A percentile compares a stretch with the other conserved stretches of the same genome.
These are phyloP conservation scores for Acanthurus tractus DNA, from an alignment of 2,797 vertebrate genomes.

Conservation along the genomic window DNA sequence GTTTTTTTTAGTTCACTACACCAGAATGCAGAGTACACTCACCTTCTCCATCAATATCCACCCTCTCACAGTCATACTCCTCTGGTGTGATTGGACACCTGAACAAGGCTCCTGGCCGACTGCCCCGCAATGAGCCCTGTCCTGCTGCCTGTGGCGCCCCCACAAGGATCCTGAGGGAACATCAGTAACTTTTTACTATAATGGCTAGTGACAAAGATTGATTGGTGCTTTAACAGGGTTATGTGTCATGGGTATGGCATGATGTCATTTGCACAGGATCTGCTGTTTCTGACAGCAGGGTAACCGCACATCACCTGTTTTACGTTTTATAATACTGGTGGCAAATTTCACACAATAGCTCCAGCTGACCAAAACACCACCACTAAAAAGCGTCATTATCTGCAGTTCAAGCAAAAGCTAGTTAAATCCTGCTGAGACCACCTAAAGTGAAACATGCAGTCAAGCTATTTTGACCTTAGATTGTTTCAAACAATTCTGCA, in stretches of 20 bases:
- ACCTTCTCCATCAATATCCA: constrained; percentile 93
- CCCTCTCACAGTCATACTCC: constrained; percentile 90
- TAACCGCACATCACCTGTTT: constrained; percentile 17
- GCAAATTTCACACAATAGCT: constrained; percentile 1
- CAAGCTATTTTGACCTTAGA: constrained; percentile 11
- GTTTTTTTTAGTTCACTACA: too few species aligned
- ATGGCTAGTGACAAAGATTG: neutral
- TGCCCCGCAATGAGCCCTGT: constrained; percentile 83
- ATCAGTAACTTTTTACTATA: neutral
- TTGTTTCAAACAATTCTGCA: constrained; percentile 14
- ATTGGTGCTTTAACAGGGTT: neutral
- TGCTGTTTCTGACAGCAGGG: neutral
- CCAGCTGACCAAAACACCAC: constrained; percentile 14
- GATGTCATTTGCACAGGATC: neutral
- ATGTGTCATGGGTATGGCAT: neutral
- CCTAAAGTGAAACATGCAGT: constrained; percentile 1
- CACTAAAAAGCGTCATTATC: constrained; percentile 14
- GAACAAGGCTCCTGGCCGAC: constrained; percentile 91
- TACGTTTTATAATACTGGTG: constrained; percentile 9
- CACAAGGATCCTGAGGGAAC: constrained; percentile 89
- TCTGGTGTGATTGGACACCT: constrained; percentile 92
- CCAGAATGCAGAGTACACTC: too few species aligned
- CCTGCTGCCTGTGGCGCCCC: constrained; percentile 92
- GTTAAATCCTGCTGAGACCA: constrained; percentile 7
- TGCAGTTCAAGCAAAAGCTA: constrained; percentile 23